Evolutionary conservation across 2,797 vertebrate genomes (phyloP).

Genomic region (Selene dorsalis): DNA sequence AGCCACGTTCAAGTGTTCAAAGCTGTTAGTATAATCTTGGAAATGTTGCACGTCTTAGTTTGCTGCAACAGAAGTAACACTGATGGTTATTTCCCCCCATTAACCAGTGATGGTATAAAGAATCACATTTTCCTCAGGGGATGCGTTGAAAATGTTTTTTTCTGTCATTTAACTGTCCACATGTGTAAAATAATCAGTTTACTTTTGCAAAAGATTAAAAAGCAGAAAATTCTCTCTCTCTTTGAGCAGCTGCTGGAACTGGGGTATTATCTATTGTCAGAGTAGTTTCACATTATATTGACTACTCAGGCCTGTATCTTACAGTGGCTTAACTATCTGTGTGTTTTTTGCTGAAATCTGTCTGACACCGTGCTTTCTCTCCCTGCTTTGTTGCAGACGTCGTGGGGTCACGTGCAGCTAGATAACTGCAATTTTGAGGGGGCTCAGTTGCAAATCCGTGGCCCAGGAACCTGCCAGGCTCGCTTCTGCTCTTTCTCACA

Average conservation of each 20-base stretch:
- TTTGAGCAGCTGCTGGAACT: background rate
- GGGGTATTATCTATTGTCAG: background rate
- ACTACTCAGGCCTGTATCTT: background rate
- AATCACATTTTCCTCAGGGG: background rate
- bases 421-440: slow-evolving; percentile 94
- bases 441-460: slow-evolving; percentile 90
- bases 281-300: background rate
- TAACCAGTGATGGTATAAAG: background rate
- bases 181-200: background rate
- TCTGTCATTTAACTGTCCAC: background rate
- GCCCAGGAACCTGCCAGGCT: slow-evolving; percentile 92
- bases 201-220: background rate
- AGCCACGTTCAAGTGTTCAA: background rate
- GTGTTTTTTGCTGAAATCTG: slow-evolving; percentile 6
- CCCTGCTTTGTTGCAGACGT: slow-evolving; percentile 81
- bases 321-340: background rate
- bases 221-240: background rate
- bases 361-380: slow-evolving; percentile 10
- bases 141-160: background rate
- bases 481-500: slow-evolving; percentile 94
- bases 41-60: too few relatives aligned
- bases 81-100: background rate
- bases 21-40: background rate
- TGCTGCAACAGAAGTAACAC: background rate
- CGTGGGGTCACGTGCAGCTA: slow-evolving; percentile 91